These are phyloP conservation scores for Rhagium mordax DNA, from an alignment of 2,888 invertebrate genomes.

Conservation along the genomic window DNA sequence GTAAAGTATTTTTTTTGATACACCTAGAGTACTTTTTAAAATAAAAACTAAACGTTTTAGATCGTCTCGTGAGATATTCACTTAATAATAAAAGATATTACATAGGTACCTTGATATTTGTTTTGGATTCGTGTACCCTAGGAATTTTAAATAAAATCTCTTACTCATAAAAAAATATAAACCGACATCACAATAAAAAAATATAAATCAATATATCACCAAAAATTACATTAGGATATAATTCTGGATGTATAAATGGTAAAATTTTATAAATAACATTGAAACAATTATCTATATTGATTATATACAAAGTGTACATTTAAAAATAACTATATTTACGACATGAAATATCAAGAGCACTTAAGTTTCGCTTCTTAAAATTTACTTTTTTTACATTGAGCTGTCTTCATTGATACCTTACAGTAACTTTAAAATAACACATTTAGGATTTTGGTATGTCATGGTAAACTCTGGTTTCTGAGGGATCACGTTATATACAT, in stretches of 20 bases:
- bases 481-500: conserved; percentile 54
- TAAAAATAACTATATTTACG: conserved; percentile 70
- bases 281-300: conserved; percentile 68
- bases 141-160: conserved; percentile 11
- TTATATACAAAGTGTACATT: conserved; percentile 71
- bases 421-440: conserved; percentile 56
- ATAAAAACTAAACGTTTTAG: not conserved
- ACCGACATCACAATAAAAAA: conserved; percentile 35
- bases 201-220: conserved; percentile 44
- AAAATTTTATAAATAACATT: conserved; percentile 60
- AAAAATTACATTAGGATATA: conserved; percentile 45
- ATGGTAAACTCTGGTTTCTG: conserved; percentile 61
- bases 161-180: conserved; percentile 29
- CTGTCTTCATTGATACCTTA: conserved; percentile 66
- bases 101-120: not conserved
- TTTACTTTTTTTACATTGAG: conserved; percentile 65
- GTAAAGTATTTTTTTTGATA: conserved; percentile 42
- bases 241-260: conserved; percentile 48
- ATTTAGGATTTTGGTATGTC: conserved; percentile 66
- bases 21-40: conserved; percentile 32
- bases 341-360: conserved; percentile 72
- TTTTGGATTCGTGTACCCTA: not conserved
- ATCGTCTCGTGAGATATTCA: not conserved
- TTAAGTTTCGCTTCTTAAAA: conserved; percentile 70
- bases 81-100: conserved; percentile 6